Conservation (phyloP, 1,140 invertebrate genomes). For the Nasonia vitripennis region DNA sequence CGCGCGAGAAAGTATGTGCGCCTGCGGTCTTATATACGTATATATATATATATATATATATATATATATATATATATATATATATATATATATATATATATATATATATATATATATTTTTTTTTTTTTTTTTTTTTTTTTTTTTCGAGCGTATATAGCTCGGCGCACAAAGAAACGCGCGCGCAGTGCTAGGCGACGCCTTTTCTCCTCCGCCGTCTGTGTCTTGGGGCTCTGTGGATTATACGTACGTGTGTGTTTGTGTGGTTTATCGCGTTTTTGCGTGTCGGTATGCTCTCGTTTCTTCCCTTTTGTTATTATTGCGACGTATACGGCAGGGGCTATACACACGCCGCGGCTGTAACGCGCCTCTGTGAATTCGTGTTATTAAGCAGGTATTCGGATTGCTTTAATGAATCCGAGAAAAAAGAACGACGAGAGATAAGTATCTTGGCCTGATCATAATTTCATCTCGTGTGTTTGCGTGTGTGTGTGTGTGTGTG, state of each 20-base stretch:
- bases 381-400: not conserved
- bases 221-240: not conserved
- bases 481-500: no score
- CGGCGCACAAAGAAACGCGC: no score
- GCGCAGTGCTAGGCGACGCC: not conserved
- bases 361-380: not conserved
- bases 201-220: not conserved
- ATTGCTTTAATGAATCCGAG: not conserved
- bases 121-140: no score
- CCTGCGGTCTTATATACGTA: slow-evolving; percentile 6
- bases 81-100: not conserved
- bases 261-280: not conserved
- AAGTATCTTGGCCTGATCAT: no score
- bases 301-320: not conserved
- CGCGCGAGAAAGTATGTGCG: slow-evolving; percentile 28
- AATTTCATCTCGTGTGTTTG: no score
- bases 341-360: no score
- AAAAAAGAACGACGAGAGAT: not conserved
- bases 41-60: not conserved
- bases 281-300: not conserved
- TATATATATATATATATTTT: not conserved
- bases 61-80: not conserved
- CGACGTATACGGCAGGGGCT: no score
- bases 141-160: not conserved
- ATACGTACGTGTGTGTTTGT: not conserved